A percentile compares a stretch with the other conserved stretches of the same genome.
These are phyloP conservation scores for Gymnoscopelus braueri DNA, from an alignment of 2,797 vertebrate species.

Conservation along the genomic window DNA sequence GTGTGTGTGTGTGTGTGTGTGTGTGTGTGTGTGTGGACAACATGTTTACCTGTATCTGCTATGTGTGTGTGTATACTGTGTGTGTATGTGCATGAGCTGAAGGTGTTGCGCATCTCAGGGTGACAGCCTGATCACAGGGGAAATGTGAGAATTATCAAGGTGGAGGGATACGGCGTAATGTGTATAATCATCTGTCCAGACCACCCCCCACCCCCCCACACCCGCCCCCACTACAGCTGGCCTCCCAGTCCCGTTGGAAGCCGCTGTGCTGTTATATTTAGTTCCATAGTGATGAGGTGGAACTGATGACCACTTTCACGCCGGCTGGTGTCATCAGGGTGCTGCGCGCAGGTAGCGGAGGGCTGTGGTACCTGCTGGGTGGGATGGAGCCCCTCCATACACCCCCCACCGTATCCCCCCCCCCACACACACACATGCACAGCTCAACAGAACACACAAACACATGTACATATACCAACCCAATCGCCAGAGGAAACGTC, in stretches of 20 bases:
- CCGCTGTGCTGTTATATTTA: conserved; percentile 73
- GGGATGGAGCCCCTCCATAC: conserved; percentile 53
- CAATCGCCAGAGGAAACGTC: too few relatives aligned
- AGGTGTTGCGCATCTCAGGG: conserved; percentile 55
- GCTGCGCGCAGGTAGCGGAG: conserved; percentile 57
- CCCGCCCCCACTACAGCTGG: conserved; percentile 75
- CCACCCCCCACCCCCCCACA: conserved; percentile 57
- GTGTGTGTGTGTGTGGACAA: conserved; percentile 14
- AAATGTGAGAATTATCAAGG: conserved; percentile 54
- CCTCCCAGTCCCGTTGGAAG: conserved; percentile 73
- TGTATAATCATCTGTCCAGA: conserved; percentile 78
- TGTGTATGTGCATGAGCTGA: conserved; percentile 36
- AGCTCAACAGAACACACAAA: too few relatives aligned
- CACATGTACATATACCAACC: too few relatives aligned
- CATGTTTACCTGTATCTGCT: not conserved
- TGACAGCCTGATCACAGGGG: conserved; percentile 49
- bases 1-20: conserved; percentile 11
- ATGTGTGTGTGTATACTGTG: not conserved
- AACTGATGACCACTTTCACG: conserved; percentile 80
- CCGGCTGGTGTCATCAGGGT: conserved; percentile 76
- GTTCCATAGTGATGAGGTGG: conserved; percentile 80
- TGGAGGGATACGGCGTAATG: conserved; percentile 51
- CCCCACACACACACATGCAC: too few relatives aligned
- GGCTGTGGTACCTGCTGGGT: conserved; percentile 12
- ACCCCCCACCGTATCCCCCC: too few relatives aligned